Evolutionary conservation across 2,888 invertebrate genomes (phyloP).

Genomic region (Euzophera pinguis): DNA sequence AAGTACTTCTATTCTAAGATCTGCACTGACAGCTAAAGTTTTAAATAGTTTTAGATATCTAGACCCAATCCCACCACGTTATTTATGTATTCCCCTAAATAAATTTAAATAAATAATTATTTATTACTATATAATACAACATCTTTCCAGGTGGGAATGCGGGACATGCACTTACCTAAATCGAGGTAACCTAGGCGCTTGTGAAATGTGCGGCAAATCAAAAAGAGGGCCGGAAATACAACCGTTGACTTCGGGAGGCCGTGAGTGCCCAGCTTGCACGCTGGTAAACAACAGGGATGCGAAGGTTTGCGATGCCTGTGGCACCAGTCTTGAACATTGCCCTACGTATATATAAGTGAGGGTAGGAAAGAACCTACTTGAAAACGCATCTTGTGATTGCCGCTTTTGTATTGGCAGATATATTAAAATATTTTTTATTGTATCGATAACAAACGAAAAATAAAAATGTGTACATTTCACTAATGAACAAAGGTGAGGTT

Average conservation of each 20-base stretch:
- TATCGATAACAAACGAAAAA: too few species aligned
- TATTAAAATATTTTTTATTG: too few species aligned
- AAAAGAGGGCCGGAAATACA: slow-evolving; percentile 79
- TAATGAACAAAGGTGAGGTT: too few species aligned
- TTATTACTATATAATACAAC: too few species aligned
- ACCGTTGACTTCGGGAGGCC: slow-evolving; percentile 85
- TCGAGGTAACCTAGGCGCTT: slow-evolving; percentile 72
- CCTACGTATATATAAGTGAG: slow-evolving; percentile 84
- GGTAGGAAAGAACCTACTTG: not conserved
- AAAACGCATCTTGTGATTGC: not conserved
- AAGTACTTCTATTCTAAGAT: too few species aligned
- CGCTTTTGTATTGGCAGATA: too few species aligned
- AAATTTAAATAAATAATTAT: too few species aligned
- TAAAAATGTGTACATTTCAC: too few species aligned
- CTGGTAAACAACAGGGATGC: slow-evolving; percentile 85
- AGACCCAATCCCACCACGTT: too few species aligned
- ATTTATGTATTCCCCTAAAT: too few species aligned
- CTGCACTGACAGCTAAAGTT: too few species aligned
- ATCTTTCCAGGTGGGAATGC: slow-evolving; percentile 80
- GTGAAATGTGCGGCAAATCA: slow-evolving; percentile 88
- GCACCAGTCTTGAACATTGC: slow-evolving; percentile 83
- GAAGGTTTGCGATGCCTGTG: slow-evolving; percentile 84
- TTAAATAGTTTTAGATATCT: too few species aligned
- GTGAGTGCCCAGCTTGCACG: slow-evolving; percentile 87
- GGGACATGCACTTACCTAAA: slow-evolving; percentile 86